Conservation (phyloP, 53 echinoderm and acorn worm genomes). For the Pentamera pediparva region DNA sequence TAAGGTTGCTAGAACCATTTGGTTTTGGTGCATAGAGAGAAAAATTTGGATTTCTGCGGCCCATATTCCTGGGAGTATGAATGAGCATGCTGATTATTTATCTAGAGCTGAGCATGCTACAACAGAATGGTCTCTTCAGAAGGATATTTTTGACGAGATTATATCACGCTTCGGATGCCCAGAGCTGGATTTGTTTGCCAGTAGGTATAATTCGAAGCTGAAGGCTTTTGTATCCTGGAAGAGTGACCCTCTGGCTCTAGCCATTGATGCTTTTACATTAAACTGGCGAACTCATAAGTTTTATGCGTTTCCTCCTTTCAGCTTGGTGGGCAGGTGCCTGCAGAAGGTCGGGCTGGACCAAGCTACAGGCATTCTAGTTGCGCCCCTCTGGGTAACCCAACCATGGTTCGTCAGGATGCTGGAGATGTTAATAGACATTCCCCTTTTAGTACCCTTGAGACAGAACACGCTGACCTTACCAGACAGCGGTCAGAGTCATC, state of each 20-base stretch:
- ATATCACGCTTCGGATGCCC: not conserved
- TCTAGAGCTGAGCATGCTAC: not conserved
- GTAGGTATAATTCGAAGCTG: not conserved
- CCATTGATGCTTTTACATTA: not conserved
- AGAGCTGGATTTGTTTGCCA: not conserved
- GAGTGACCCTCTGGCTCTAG: not conserved
- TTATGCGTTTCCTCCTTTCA: constrained; percentile 42
- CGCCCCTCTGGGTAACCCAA: not conserved
- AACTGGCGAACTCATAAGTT: not conserved
- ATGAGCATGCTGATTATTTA: not conserved
- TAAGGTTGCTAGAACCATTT: not conserved
- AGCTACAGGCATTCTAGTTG: not conserved
- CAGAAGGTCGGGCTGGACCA: not conserved
- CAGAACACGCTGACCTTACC: constrained; percentile 11
- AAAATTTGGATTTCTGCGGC: not conserved
- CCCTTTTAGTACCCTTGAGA: constrained; percentile 7
- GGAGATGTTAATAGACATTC: not conserved
- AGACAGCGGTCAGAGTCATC: not conserved
- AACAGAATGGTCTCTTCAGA: not conserved
- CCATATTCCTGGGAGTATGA: not conserved
- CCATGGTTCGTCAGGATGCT: not conserved
- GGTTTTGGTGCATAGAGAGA: not conserved
- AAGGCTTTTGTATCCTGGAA: not conserved
- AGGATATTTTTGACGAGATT: not conserved
- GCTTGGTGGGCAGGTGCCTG: not conserved